phyloP scores from a whole-genome alignment of 2,888 invertebrate species.

The Endotricha flammealis region DNA sequence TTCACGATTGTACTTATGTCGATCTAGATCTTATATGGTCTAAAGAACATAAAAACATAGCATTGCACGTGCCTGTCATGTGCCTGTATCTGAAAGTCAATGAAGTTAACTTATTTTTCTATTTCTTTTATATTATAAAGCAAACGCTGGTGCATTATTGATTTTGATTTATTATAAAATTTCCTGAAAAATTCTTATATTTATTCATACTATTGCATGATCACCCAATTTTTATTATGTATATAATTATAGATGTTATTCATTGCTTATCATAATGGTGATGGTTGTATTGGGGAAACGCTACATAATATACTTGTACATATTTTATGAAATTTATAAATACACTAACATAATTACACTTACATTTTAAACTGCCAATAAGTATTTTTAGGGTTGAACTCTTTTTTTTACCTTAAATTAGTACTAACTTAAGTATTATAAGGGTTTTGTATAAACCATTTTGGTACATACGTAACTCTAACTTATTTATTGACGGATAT shows the following conservation, averaged over 20 bases:
- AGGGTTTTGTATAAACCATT: too few relatives aligned
- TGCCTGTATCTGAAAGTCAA: too few relatives aligned
- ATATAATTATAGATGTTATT: conserved; percentile 40
- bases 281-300: conserved; percentile 59
- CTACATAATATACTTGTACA: conserved; percentile 17
- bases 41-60: too few relatives aligned
- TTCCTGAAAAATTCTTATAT: neutral
- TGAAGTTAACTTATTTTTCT: too few relatives aligned
- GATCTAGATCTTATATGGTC: too few relatives aligned
- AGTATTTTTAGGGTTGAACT: too few relatives aligned
- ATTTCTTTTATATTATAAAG: conserved; percentile 1
- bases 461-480: too few relatives aligned
- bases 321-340: conserved; percentile 6
- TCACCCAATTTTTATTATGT: conserved; percentile 42
- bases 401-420: too few relatives aligned
- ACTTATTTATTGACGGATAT: too few relatives aligned
- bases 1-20: too few relatives aligned
- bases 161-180: neutral
- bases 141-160: neutral
- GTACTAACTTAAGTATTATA: too few relatives aligned
- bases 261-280: conserved; percentile 75
- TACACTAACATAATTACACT: conserved; percentile 1
- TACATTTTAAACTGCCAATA: neutral
- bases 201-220: conserved; percentile 42
- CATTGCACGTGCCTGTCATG: too few relatives aligned